Evolutionary conservation across 2,888 invertebrate genomes (phyloP).

Genomic region (Ceramica pisi): DNA sequence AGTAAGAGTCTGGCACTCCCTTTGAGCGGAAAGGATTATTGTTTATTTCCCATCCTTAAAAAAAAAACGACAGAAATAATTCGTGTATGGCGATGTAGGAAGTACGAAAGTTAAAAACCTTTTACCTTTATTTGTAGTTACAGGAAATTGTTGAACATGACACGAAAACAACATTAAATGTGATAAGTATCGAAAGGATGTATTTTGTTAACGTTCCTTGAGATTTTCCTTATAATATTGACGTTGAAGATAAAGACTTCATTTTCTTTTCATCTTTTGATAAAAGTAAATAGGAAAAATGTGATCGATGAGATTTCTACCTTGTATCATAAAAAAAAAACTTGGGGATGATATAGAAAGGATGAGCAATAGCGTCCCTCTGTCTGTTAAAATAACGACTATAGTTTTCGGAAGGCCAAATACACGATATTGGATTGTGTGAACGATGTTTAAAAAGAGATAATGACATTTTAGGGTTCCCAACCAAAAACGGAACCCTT

Average conservation of each 20-base stretch:
- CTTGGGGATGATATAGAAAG: neutral
- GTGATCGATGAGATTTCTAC: slow-evolving; percentile 37
- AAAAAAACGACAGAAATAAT: no score
- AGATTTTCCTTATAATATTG: slow-evolving; percentile 25
- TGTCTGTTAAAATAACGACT: no score
- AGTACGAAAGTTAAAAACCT: neutral
- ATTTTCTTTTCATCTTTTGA: slow-evolving; percentile 46
- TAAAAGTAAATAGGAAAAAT: slow-evolving; percentile 29
- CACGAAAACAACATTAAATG: slow-evolving; percentile 40
- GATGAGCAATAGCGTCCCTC: neutral
- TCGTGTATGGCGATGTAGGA: no score
- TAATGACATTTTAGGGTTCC: no score
- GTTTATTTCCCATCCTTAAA: no score
- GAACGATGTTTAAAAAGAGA: no score
- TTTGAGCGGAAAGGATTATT: no score
- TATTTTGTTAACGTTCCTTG: slow-evolving; percentile 17
- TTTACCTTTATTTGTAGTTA: slow-evolving; percentile 7
- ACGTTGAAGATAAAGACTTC: slow-evolving; percentile 35
- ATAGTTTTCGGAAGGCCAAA: no score
- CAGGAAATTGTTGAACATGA: slow-evolving; percentile 34
- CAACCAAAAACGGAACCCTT: no score
- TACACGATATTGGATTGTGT: no score
- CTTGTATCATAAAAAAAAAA: neutral
- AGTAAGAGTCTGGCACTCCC: no score
- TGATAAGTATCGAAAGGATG: slow-evolving; percentile 19